Conservation (phyloP, 2,113 vertebrate genomes). For the Urocolius indicus region DNA sequence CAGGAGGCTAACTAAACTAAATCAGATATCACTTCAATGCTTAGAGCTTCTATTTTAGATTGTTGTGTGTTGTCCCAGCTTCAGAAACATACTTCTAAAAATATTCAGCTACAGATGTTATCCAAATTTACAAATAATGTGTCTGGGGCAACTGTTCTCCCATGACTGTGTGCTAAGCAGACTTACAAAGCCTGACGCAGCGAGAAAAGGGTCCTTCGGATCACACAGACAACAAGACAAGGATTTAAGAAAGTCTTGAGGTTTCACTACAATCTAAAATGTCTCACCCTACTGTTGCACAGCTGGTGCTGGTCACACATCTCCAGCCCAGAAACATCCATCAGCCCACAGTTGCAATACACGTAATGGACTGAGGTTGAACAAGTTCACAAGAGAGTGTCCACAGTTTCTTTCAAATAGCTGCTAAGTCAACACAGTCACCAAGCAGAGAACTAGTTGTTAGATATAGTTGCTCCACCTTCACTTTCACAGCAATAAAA, state of each 20-base stretch:
- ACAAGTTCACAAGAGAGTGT: not conserved
- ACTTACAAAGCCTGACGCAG: not conserved
- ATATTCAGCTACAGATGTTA: not conserved
- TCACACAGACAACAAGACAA: not conserved
- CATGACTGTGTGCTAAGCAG: not conserved
- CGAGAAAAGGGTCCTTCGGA: not conserved
- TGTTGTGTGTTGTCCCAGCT: not conserved
- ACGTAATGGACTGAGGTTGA: not conserved
- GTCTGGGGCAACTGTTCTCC: not conserved
- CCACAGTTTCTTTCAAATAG: not conserved
- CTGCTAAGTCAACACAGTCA: not conserved
- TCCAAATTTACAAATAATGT: not conserved
- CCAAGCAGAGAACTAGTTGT: not conserved
- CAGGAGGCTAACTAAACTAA: not conserved
- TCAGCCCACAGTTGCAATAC: not conserved
- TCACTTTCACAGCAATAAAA: not conserved
- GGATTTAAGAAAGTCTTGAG: not conserved
- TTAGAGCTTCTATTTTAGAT: not conserved
- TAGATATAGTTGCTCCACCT: not conserved
- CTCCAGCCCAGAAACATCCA: not conserved
- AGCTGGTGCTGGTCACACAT: not conserved
- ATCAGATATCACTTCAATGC: not conserved
- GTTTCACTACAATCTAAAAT: not conserved
- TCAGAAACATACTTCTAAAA: conserved; percentile 7
- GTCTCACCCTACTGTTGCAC: not conserved